phyloP scores from a whole-genome alignment of 2,888 invertebrate species.

The Sericinus montela region DNA sequence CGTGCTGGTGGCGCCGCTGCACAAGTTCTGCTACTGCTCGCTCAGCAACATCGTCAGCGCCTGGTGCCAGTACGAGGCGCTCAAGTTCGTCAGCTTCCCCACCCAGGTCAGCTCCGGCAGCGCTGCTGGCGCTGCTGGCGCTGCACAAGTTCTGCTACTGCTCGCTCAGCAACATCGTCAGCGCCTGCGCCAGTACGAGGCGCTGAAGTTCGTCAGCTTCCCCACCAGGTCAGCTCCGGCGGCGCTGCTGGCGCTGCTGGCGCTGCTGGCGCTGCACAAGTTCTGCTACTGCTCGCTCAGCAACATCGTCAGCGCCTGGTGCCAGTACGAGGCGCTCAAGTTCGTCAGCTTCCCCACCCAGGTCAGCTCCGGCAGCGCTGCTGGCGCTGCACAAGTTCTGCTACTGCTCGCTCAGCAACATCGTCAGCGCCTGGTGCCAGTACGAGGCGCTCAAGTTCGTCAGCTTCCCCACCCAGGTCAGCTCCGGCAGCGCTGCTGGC shows the following conservation, averaged over 20 bases:
- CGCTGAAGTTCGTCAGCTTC: constrained; percentile 97
- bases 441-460: constrained; percentile 98
- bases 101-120: constrained; percentile 84
- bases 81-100: constrained; percentile 98
- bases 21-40: constrained; percentile 97
- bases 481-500: constrained; percentile 89
- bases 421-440: too few relatives aligned
- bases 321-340: constrained; percentile 99
- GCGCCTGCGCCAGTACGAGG: too few relatives aligned
- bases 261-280: constrained; percentile 95
- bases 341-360: constrained; percentile 99
- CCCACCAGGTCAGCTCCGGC: constrained; percentile 82
- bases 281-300: constrained; percentile 97
- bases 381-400: too few relatives aligned
- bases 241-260: constrained; percentile 84
- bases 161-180: too few relatives aligned
- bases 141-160: constrained; percentile 98
- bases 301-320: constrained; percentile 99
- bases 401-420: too few relatives aligned
- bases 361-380: constrained; percentile 59
- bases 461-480: constrained; percentile 89
- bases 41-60: constrained; percentile 98
- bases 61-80: constrained; percentile 99
- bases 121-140: constrained; percentile 83
- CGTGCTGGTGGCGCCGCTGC: constrained; percentile 90